Evolutionary conservation across 2,888 invertebrate genomes (phyloP), one percentile per base, ranked within the genome.

Genomic region (Drosophila siamana): DNA sequence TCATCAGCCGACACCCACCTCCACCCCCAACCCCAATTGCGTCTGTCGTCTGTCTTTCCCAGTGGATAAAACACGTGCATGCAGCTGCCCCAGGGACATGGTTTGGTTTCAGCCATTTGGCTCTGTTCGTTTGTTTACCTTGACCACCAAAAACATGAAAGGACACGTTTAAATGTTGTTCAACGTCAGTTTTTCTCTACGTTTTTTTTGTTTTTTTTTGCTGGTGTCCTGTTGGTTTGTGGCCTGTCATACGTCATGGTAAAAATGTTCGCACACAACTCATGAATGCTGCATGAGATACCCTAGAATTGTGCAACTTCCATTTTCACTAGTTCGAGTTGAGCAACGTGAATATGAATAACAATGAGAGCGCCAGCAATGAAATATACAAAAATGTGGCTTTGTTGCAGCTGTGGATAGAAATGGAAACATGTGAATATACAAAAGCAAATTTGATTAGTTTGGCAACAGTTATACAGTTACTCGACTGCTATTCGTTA

Each of bases 91-190:
- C 64, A 51, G 54, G 75, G 64, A 47, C 68, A 68, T 59, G 60
- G 50, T 54, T 15, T 59, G 60, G 50, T 54, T 15, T 44, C 41
- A 24, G 40, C 52, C 24, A 43, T 65, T 46, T 19, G 48, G 30
- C 48, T 19, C 51, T 38, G 57, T 41, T 62, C 26, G 55, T 54
- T 60, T 75, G 85, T 69, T 79, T 82, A 69, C 64, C 85, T 82
- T 82, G 80, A 68, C 85, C 80, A 80, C 48, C 47, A 67, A 69
- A 68, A 69, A 62, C 69, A 74, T 64, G 65, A 74, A 79, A 74
- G 72, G 74, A 74, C 77, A 82, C 68, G 66, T 65, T 70, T 82
- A 70, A 82, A 77, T 68, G 72, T 66, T 78, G 81, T 67, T 57
- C 57, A 76, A 67, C 71, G 44, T 30, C 62, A 48, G 43, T 38